A percentile compares a stretch with the other conserved stretches of the same genome.
Evolutionary conservation across 2,888 invertebrate genomes (phyloP).

Genomic region (Orchesella flavescens): DNA sequence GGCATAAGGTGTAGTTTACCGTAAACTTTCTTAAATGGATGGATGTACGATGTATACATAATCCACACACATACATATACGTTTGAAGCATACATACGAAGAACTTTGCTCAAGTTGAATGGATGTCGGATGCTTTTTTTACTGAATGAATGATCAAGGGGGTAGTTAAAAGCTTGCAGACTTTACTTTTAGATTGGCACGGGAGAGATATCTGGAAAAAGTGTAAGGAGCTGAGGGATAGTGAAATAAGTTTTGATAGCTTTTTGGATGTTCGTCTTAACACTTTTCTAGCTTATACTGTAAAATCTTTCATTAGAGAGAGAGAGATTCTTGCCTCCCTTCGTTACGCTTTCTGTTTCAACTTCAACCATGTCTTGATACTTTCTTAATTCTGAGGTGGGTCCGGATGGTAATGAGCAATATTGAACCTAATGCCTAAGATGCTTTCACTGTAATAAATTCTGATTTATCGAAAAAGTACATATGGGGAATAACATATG

Average conservation of each 20-base stretch:
- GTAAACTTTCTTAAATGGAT: neutral
- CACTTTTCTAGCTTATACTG: slow-evolving; percentile 33
- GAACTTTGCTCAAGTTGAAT: slow-evolving; percentile 7
- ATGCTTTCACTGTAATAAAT: neutral
- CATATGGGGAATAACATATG: no score
- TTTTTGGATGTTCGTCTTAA: slow-evolving; percentile 42
- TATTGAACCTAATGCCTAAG: slow-evolving; percentile 4
- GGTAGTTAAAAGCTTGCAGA: slow-evolving; percentile 61
- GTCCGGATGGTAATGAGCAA: slow-evolving; percentile 30
- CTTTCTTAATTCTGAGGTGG: neutral
- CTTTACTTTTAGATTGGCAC: slow-evolving; percentile 59
- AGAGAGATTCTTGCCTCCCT: neutral
- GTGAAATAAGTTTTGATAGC: slow-evolving; percentile 44
- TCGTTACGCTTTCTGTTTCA: slow-evolving; percentile 35
- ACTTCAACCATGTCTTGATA: no score
- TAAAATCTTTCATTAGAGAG: slow-evolving; percentile 47
- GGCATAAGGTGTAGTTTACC: slow-evolving; percentile 8
- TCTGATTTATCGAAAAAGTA: neutral
- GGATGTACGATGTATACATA: neutral
- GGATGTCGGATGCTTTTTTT: slow-evolving; percentile 38
- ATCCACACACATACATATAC: slow-evolving; percentile 8
- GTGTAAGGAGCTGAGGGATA: slow-evolving; percentile 11
- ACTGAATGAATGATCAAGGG: slow-evolving; percentile 58
- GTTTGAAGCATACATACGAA: neutral
- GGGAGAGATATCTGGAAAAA: slow-evolving; percentile 37